These are phyloP conservation scores for Bucco capensis DNA, from an alignment of 2,113 vertebrate species.

Conservation along the genomic window DNA sequence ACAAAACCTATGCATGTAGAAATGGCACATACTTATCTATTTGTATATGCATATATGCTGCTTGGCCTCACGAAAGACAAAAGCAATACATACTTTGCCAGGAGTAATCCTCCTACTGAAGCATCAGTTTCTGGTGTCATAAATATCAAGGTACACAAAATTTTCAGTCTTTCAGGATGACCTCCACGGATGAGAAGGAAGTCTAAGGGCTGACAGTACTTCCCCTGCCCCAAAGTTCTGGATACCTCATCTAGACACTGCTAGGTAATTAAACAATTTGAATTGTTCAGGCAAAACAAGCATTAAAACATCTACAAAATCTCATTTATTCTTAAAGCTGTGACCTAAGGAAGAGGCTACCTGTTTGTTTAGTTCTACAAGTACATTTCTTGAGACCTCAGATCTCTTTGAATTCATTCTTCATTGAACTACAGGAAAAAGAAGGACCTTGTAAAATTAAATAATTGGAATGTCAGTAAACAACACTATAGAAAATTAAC, in stretches of 20 bases:
- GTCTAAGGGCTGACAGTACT: neutral
- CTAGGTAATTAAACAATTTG: neutral
- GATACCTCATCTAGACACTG: neutral
- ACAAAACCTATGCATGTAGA: neutral
- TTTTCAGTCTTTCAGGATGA: neutral
- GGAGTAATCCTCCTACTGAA: neutral
- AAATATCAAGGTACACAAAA: neutral
- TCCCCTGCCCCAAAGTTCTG: neutral
- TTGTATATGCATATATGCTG: accelerated
- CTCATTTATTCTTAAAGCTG: neutral
- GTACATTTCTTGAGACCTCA: neutral
- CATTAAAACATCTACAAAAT: neutral
- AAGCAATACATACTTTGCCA: neutral
- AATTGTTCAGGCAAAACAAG: neutral
- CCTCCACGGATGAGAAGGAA: neutral
- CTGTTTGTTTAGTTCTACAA: neutral
- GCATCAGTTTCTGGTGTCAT: neutral
- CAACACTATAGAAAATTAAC: neutral
- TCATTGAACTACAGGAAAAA: neutral
- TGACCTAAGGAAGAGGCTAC: neutral
- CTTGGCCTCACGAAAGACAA: neutral
- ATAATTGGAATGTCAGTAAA: neutral
- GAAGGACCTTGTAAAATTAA: neutral
- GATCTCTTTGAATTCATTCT: neutral
- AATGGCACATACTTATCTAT: neutral